Evolutionary conservation across 2,888 invertebrate species (phyloP).

Genomic region (Agrotis exclamationis): DNA sequence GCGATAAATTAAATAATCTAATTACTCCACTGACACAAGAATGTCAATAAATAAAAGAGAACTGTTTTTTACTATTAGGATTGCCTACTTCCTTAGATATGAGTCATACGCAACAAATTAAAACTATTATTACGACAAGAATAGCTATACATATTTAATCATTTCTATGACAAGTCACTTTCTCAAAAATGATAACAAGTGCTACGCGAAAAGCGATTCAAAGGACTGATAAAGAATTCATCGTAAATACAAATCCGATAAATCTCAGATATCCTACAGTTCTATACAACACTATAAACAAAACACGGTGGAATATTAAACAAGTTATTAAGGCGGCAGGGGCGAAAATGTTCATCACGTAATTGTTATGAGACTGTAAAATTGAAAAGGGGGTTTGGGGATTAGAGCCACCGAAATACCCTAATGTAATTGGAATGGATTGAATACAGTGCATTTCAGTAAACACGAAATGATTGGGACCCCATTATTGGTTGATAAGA

Average conservation of each 20-base stretch:
- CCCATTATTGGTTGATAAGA: slow-evolving; percentile 31
- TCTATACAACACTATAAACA: slow-evolving; percentile 27
- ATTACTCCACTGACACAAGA: slow-evolving; percentile 26
- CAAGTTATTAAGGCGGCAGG: slow-evolving; percentile 32
- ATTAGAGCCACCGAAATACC: slow-evolving; percentile 37
- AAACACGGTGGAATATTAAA: slow-evolving; percentile 39
- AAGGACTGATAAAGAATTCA: background rate
- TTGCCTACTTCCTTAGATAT: slow-evolving; percentile 15
- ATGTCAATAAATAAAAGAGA: slow-evolving; percentile 21
- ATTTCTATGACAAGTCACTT: background rate
- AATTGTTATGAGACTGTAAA: slow-evolving; percentile 55
- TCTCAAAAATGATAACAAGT: slow-evolving; percentile 2
- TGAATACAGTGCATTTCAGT: slow-evolving; percentile 49
- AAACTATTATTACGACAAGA: background rate
- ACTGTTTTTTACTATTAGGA: slow-evolving; percentile 1
- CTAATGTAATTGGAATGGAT: slow-evolving; percentile 55
- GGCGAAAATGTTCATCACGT: slow-evolving; percentile 53
- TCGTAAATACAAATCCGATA: slow-evolving; percentile 3
- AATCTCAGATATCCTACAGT: background rate
- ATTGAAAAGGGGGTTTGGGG: slow-evolving; percentile 51
- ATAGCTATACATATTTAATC: background rate
- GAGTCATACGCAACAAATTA: slow-evolving; percentile 5
- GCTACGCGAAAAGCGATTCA: background rate
- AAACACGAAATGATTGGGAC: slow-evolving; percentile 24
- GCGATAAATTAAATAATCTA: slow-evolving; percentile 31